phyloP scores from a whole-genome alignment of 2,797 vertebrate genomes.

The Syngnathus rostellatus region DNA sequence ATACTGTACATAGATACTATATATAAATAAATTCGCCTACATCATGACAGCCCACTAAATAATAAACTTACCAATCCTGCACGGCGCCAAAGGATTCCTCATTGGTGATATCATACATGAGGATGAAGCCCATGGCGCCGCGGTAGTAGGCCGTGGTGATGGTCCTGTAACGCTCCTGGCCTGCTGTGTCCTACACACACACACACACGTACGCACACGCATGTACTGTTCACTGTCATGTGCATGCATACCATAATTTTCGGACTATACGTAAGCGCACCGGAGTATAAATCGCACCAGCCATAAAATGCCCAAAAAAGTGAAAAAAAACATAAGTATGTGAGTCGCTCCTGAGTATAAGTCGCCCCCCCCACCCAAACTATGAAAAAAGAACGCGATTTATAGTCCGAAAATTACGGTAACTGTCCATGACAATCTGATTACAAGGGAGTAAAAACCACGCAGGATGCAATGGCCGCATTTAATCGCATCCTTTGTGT shows the following conservation, averaged over 20 bases:
- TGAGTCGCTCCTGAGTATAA: no score
- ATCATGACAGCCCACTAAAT: background rate
- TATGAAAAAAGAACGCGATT: no score
- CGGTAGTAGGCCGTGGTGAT: slow-evolving; percentile 97
- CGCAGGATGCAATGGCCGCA: background rate
- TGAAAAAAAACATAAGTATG: no score
- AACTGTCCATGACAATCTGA: background rate
- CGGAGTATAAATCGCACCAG: no score
- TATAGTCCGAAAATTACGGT: no score
- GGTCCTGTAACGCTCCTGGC: slow-evolving; percentile 95
- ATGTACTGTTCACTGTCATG: background rate
- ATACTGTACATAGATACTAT: no score
- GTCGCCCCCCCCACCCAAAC: no score
- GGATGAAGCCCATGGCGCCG: slow-evolving; percentile 97
- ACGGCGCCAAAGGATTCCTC: slow-evolving; percentile 95
- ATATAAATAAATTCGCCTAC: background rate
- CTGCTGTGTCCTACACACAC: slow-evolving; percentile 84
- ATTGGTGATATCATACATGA: slow-evolving; percentile 99
- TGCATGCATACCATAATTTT: no score
- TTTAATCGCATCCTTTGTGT: slow-evolving; percentile 3
- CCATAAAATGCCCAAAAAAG: no score
- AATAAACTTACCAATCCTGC: slow-evolving; percentile 86
- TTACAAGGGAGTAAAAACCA: background rate
- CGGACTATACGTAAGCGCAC: no score
- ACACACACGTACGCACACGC: slow-evolving; percentile 12